A percentile compares a stretch with the other conserved stretches of the same genome.
phyloP scores from a whole-genome alignment of 2,797 vertebrate genomes.

The Remorina albescens region DNA sequence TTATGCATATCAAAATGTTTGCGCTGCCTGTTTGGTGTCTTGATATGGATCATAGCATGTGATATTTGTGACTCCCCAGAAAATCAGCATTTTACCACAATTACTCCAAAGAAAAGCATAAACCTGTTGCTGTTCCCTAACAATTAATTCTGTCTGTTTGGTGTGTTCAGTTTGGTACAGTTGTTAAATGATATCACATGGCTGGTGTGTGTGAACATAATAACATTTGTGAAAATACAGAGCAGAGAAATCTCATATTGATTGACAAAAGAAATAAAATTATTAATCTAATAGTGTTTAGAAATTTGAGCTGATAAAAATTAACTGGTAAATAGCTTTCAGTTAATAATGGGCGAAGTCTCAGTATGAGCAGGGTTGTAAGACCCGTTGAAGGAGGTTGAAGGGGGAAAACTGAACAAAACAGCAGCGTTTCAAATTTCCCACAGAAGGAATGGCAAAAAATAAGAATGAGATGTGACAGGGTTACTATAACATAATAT shows the following conservation, averaged over 20 bases:
- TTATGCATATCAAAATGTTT: no score
- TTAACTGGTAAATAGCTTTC: no score
- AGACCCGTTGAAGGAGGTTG: constrained; percentile 18
- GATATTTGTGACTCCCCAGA: neutral
- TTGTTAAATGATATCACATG: neutral
- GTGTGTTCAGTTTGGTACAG: fast-evolving
- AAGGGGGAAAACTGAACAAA: constrained; percentile 17
- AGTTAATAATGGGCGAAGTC: no score
- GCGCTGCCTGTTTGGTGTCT: neutral
- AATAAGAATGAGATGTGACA: neutral
- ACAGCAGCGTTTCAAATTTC: neutral
- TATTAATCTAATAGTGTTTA: neutral
- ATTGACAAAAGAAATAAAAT: neutral
- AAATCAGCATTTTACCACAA: neutral
- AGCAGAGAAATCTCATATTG: neutral
- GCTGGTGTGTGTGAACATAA: neutral
- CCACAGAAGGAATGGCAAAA: neutral
- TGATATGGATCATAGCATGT: neutral
- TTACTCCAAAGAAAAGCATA: fast-evolving
- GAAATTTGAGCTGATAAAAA: neutral
- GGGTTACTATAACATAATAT: neutral
- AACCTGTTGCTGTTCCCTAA: neutral
- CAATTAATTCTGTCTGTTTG: neutral
- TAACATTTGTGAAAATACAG: neutral
- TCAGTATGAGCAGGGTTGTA: neutral